These are phyloP conservation scores for Rhagonycha fulva DNA, from an alignment of 2,888 invertebrate species.

Conservation along the genomic window DNA sequence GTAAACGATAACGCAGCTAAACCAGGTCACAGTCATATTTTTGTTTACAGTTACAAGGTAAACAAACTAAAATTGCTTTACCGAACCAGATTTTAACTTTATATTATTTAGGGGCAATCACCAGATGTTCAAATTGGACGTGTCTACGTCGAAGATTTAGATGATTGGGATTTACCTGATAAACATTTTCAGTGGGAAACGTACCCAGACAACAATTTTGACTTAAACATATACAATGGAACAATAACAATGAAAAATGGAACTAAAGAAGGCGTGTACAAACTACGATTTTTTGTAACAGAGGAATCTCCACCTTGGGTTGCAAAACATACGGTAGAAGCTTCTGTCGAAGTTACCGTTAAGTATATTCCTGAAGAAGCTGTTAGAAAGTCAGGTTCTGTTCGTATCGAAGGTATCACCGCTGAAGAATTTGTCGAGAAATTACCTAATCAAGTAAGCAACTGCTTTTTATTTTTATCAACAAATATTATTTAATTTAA, in stretches of 20 bases:
- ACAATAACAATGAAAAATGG: conserved; percentile 86
- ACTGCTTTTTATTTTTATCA: neutral
- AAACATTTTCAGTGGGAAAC: conserved; percentile 81
- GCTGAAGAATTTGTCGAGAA: conserved; percentile 83
- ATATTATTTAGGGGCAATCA: conserved; percentile 65
- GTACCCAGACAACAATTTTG: conserved; percentile 64
- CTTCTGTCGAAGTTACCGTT: conserved; percentile 85
- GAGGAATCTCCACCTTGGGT: conserved; percentile 67
- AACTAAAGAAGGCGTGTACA: conserved; percentile 75
- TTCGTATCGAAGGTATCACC: conserved; percentile 78
- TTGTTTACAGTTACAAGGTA: conserved; percentile 93
- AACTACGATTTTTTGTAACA: conserved; percentile 73
- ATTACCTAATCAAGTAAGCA: conserved; percentile 58
- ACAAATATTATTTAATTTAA: neutral
- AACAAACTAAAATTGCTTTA: conserved; percentile 12
- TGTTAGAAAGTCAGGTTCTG: conserved; percentile 89
- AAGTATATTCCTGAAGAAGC: conserved; percentile 90
- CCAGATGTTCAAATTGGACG: conserved; percentile 86
- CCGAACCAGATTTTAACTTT: neutral
- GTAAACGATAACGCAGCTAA: conserved; percentile 91
- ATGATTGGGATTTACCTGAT: conserved; percentile 96
- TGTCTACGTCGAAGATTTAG: conserved; percentile 91
- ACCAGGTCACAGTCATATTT: conserved; percentile 86
- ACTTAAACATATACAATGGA: conserved; percentile 75
- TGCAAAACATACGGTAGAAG: conserved; percentile 72